Conservation (phyloP, 2,113 vertebrate genomes). For the Riparia riparia region DNA sequence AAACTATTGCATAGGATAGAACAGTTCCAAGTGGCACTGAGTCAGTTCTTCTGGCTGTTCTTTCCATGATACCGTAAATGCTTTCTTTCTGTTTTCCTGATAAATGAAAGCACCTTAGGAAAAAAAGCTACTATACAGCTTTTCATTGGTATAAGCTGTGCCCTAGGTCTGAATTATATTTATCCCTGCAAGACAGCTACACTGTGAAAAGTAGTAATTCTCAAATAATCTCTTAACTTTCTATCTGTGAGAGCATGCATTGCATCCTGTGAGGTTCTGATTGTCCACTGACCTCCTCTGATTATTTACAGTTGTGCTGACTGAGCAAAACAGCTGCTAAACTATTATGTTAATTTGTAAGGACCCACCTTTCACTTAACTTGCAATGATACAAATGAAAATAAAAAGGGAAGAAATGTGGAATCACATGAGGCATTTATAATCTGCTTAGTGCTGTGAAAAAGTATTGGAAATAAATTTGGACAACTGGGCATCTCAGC, state of each 20-base stretch:
- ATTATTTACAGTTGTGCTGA: neutral
- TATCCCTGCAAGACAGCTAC: neutral
- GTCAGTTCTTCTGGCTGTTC: neutral
- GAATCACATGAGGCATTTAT: neutral
- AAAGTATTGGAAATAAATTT: neutral
- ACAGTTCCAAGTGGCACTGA: neutral
- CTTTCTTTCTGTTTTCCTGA: neutral
- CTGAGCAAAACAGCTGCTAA: neutral
- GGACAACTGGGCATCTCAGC: neutral
- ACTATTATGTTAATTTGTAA: neutral
- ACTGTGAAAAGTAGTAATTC: neutral
- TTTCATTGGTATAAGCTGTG: neutral
- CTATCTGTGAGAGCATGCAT: neutral
- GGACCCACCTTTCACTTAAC: neutral
- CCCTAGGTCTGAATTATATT: neutral
- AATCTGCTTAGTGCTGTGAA: neutral
- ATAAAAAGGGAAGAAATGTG: neutral
- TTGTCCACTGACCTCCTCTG: neutral
- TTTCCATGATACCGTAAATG: accelerated
- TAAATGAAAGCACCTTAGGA: neutral
- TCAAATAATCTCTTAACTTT: neutral
- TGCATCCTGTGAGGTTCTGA: neutral
- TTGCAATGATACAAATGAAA: neutral
- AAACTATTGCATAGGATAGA: neutral
- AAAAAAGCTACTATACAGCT: neutral